Evolutionary conservation across 2,113 vertebrate genomes (phyloP).

Genomic region (Mesembrinibis cayennensis): DNA sequence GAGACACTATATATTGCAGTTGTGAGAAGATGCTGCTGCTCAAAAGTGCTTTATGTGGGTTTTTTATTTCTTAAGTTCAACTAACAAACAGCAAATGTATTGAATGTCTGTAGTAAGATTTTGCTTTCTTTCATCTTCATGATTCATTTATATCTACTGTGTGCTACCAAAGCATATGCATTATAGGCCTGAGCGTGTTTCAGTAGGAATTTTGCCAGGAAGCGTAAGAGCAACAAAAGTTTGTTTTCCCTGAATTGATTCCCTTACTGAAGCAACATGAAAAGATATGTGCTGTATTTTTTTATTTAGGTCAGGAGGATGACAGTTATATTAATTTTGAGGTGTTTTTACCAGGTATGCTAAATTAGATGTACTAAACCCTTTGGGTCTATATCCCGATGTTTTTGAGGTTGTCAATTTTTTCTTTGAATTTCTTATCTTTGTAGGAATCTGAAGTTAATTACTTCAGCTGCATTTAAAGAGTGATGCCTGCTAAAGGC

Average conservation of each 20-base stretch:
- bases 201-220: not conserved
- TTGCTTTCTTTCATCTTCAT: constrained; percentile 12
- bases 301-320: constrained; percentile 56
- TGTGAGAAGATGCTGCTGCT: not conserved
- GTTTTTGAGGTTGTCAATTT: not conserved
- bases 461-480: not conserved
- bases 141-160: constrained; percentile 11
- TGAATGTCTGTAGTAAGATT: not conserved
- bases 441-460: not conserved
- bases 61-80: not conserved
- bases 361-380: constrained; percentile 13
- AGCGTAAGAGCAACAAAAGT: not conserved
- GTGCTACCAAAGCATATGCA: not conserved
- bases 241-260: constrained; percentile 24
- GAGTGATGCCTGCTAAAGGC: not conserved
- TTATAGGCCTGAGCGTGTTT: not conserved
- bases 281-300: not conserved
- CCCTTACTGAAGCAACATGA: not conserved
- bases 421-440: not conserved
- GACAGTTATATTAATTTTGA: constrained; percentile 19
- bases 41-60: not conserved
- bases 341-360: not conserved
- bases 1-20: not conserved
- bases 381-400: not conserved
- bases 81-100: not conserved